Percentiles rank a stretch among this genome's conserved stretches.
These are phyloP conservation scores for Tiliqua scincoides DNA, from an alignment of 2,113 vertebrate species.

Conservation along the genomic window DNA sequence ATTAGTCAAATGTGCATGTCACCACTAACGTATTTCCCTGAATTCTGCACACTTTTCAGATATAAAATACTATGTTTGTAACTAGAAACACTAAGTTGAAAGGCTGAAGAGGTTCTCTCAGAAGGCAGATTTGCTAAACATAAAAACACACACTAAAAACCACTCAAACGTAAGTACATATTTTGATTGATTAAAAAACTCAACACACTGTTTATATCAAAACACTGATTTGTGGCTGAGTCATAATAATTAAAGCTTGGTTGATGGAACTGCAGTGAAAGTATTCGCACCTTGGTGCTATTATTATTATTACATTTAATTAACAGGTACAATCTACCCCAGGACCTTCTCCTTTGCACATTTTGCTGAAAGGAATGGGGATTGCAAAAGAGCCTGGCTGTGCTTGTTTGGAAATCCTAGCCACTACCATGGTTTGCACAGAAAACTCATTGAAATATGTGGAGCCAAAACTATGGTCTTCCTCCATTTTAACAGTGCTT, in stretches of 20 bases:
- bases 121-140: conserved; percentile 71
- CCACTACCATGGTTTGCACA: conserved; percentile 7
- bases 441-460: conserved; percentile 33
- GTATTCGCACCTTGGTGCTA: conserved; percentile 37
- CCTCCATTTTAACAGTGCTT: conserved; percentile 72
- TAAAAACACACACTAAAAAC: conserved; percentile 68
- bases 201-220: conserved; percentile 63
- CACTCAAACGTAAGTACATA: conserved; percentile 66
- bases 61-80: conserved; percentile 59
- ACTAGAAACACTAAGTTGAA: conserved; percentile 59
- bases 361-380: not conserved
- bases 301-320: conserved; percentile 63
- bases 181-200: conserved; percentile 56
- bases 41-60: conserved; percentile 63
- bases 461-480: conserved; percentile 59
- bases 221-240: conserved; percentile 67
- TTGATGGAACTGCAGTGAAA: conserved; percentile 61
- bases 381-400: not conserved
- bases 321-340: not conserved
- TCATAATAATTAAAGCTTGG: conserved; percentile 77
- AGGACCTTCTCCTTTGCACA: not conserved
- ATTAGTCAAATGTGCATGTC: conserved; percentile 46
- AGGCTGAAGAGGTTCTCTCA: conserved; percentile 60
- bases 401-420: not conserved
- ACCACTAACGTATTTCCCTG: conserved; percentile 67